These are phyloP conservation scores for Brenthis hecate DNA, from an alignment of 2,888 invertebrate species.

Conservation along the genomic window DNA sequence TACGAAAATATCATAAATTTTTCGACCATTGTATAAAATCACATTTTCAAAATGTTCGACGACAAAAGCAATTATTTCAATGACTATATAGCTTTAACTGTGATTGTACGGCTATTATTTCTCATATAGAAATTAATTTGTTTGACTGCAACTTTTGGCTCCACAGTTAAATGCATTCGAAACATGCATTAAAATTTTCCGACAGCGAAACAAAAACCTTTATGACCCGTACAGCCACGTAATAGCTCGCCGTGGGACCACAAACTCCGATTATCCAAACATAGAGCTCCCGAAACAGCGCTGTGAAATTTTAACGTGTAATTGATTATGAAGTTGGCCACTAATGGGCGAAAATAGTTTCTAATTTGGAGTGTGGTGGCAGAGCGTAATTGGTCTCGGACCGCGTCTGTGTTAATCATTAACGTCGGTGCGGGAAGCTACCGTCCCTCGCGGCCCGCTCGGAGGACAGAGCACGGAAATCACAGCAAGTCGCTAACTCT, in stretches of 20 bases:
- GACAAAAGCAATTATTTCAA: constrained; percentile 17
- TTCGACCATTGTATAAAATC: too few relatives aligned
- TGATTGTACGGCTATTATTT: constrained; percentile 32
- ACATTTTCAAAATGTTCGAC: neutral
- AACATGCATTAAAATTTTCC: constrained; percentile 72
- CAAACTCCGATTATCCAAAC: constrained; percentile 81
- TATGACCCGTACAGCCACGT: constrained; percentile 65
- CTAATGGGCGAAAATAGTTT: constrained; percentile 81
- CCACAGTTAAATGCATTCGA: constrained; percentile 64
- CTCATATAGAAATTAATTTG: constrained; percentile 39
- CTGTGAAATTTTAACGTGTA: constrained; percentile 79
- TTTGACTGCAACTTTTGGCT: constrained; percentile 50
- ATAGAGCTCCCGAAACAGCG: constrained; percentile 73
- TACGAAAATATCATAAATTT: too few relatives aligned
- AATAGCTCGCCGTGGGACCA: constrained; percentile 79
- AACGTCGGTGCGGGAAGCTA: constrained; percentile 54
- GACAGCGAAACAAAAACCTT: constrained; percentile 73
- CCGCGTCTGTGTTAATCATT: constrained; percentile 75
- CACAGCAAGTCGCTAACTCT: constrained; percentile 48
- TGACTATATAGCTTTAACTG: constrained; percentile 21
- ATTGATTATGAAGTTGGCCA: constrained; percentile 81
- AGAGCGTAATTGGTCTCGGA: constrained; percentile 74
- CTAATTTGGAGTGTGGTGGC: constrained; percentile 77
- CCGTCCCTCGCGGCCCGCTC: constrained; percentile 53
- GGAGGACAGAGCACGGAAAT: neutral